A percentile compares a stretch with the other conserved stretches of the same genome.
These are phyloP conservation scores for Holothuria scabra DNA, from an alignment of 53 echinoderm and acorn worm species.

Conservation along the genomic window DNA sequence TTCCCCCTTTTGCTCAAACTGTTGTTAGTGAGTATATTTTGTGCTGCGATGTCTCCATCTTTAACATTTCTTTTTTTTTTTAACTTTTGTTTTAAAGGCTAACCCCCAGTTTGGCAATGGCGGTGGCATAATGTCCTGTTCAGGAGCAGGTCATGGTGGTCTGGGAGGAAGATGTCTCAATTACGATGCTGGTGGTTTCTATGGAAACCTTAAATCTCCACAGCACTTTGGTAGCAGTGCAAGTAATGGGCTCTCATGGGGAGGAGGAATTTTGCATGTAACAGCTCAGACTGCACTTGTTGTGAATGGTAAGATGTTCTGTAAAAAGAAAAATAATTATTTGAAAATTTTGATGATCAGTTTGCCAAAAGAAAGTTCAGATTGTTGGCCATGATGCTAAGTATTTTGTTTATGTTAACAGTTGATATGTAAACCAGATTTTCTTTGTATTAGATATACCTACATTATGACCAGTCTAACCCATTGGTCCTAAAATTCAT, in stretches of 20 bases:
- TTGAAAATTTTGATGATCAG: no score
- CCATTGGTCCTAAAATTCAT: no score
- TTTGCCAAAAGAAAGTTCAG: no score
- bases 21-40: no score
- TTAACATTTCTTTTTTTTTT: background rate
- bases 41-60: no score
- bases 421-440: no score
- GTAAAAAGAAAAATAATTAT: no score
- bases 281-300: slow-evolving; percentile 35
- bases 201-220: slow-evolving; percentile 76
- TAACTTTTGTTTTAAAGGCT: background rate
- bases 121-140: slow-evolving; percentile 51
- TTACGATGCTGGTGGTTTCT: slow-evolving; percentile 61
- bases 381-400: no score
- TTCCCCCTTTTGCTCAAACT: no score
- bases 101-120: background rate
- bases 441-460: no score
- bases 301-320: slow-evolving; percentile 69
- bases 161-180: slow-evolving; percentile 69
- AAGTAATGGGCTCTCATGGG: slow-evolving; percentile 52
- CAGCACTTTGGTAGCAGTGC: slow-evolving; percentile 80
- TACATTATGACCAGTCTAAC: no score
- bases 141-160: slow-evolving; percentile 92
- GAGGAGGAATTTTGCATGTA: slow-evolving; percentile 71
- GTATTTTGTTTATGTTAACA: no score